Evolutionary conservation across 2,113 vertebrate genomes (phyloP).

Genomic region (Phycodurus eques): DNA sequence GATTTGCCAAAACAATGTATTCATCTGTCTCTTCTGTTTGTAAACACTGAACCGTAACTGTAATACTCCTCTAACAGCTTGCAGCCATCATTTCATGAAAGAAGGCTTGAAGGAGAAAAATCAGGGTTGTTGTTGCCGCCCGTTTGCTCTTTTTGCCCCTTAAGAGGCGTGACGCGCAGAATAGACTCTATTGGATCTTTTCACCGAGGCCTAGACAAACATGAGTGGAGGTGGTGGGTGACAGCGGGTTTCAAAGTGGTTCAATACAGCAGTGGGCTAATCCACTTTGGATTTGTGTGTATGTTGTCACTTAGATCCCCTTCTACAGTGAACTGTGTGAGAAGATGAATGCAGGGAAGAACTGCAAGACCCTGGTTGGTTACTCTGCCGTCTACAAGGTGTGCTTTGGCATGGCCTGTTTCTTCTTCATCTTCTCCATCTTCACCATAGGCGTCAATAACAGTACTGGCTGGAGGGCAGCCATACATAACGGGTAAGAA

Average conservation of each 20-base stretch:
- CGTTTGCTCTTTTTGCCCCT: constrained; percentile 58
- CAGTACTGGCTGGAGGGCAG: constrained; percentile 86
- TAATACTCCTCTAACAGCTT: constrained; percentile 60
- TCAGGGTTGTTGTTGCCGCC: constrained; percentile 52
- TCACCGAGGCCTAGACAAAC: constrained; percentile 41
- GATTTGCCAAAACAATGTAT: constrained; percentile 40
- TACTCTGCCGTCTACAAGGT: constrained; percentile 94
- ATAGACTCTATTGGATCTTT: constrained; percentile 49
- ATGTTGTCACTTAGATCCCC: constrained; percentile 78
- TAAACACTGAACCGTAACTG: constrained; percentile 58
- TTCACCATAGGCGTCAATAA: constrained; percentile 84
- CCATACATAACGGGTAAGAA: constrained; percentile 89
- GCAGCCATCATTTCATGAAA: constrained; percentile 54
- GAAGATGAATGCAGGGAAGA: constrained; percentile 82
- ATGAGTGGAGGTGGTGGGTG: constrained; percentile 23
- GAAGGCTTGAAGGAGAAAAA: constrained; percentile 46
- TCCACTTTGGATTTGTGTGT: constrained; percentile 37
- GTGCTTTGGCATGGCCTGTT: constrained; percentile 97
- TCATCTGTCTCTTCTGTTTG: constrained; percentile 63
- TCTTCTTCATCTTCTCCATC: constrained; percentile 87
- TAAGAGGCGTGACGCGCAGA: constrained; percentile 51
- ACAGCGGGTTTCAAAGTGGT: neutral
- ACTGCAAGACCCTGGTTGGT: constrained; percentile 87
- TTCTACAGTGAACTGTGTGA: constrained; percentile 84
- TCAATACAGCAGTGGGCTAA: constrained; percentile 27